Percentiles rank a stretch among this genome's conserved stretches.
Evolutionary conservation across 2,797 vertebrate species (phyloP).

Genomic region (Anguilla anguilla): DNA sequence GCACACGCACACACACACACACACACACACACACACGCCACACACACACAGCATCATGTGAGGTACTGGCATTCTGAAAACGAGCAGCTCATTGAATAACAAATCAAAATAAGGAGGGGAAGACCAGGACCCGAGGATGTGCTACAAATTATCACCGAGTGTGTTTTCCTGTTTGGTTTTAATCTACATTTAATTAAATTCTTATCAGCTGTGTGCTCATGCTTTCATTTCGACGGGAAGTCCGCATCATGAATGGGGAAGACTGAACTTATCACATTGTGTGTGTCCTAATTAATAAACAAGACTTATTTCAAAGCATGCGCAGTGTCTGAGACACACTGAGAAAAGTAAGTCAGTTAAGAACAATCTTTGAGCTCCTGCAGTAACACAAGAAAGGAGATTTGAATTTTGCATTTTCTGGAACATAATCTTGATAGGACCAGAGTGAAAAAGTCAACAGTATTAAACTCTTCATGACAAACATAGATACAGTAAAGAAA

Average conservation of each 20-base stretch:
- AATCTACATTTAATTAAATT: conserved; percentile 99
- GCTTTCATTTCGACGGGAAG: conserved; percentile 99
- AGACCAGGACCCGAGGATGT: conserved; percentile 99
- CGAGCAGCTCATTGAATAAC: conserved; percentile 98
- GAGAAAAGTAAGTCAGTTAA: conserved; percentile 81
- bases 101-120: conserved; percentile 90
- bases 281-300: conserved; percentile 93
- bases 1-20: not conserved
- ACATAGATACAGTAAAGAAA: conserved; percentile 25
- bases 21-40: not conserved
- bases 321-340: conserved; percentile 68
- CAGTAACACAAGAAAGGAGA: conserved; percentile 77
- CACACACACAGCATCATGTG: not conserved
- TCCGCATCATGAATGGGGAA: conserved; percentile 99
- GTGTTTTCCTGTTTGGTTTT: conserved; percentile 99
- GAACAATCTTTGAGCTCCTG: conserved; percentile 80
- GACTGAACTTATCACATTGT: conserved; percentile 99
- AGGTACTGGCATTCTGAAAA: conserved; percentile 86
- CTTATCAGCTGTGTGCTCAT: conserved; percentile 99
- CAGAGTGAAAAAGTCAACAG: conserved; percentile 67
- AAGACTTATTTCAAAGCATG: conserved; percentile 71
- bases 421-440: conserved; percentile 77
- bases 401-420: conserved; percentile 50
- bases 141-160: conserved; percentile 99
- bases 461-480: conserved; percentile 65